Conservation (phyloP, 2,888 invertebrate genomes). For the Leptarthrus brevirostris region DNA sequence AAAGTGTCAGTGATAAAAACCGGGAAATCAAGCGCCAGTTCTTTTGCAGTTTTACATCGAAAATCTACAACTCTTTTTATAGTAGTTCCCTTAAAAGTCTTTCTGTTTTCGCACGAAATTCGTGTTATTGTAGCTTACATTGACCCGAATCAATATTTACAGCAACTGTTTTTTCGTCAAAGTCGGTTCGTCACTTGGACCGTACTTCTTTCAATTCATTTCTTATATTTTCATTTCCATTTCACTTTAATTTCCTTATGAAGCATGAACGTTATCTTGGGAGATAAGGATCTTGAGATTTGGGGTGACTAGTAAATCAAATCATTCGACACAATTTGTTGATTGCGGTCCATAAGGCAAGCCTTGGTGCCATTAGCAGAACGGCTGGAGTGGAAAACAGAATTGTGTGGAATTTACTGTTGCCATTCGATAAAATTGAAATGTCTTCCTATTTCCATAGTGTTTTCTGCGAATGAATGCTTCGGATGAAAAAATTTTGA, state of each 20-base stretch:
- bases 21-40: background rate
- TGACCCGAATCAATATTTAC: constrained; percentile 43
- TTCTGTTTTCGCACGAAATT: constrained; percentile 4
- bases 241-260: constrained; percentile 1
- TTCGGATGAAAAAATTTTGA: constrained; percentile 2
- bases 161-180: constrained; percentile 16
- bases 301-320: constrained; percentile 1
- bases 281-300: constrained; percentile 7
- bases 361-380: constrained; percentile 27
- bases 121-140: constrained; percentile 10
- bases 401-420: constrained; percentile 6
- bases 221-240: constrained; percentile 1
- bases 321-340: constrained; percentile 40
- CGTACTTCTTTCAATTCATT: constrained; percentile 23
- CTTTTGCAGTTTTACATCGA: background rate
- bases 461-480: background rate
- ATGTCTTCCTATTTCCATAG: constrained; percentile 28
- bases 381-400: background rate
- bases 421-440: constrained; percentile 32
- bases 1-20: background rate
- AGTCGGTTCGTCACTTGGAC: constrained; percentile 21
- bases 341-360: constrained; percentile 43
- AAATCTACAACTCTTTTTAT: constrained; percentile 8
- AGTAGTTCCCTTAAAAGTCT: background rate
- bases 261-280: background rate